Evolutionary conservation across 2,797 vertebrate species (phyloP).

Genomic region (Pteropus rufus): DNA sequence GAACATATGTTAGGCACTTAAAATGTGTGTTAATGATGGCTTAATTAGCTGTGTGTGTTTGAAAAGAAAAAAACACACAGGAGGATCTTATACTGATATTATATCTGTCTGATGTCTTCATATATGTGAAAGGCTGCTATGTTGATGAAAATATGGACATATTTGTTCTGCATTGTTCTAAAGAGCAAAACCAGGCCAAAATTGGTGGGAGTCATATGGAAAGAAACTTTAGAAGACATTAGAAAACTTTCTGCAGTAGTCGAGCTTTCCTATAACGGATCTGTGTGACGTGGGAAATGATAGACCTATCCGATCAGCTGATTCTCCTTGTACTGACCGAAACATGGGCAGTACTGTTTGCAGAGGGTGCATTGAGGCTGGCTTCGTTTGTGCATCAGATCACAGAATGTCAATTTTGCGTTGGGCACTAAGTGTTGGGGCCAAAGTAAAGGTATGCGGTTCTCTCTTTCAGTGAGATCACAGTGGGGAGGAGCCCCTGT

Average conservation of each 20-base stretch:
- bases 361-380: fast-evolving
- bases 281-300: fast-evolving
- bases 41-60: neutral
- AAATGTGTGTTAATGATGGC: neutral
- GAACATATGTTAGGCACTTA: neutral
- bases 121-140: neutral
- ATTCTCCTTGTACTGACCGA: neutral
- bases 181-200: neutral
- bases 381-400: neutral
- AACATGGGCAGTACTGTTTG: fast-evolving
- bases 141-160: neutral
- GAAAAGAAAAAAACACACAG: neutral
- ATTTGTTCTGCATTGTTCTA: neutral
- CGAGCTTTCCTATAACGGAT: neutral
- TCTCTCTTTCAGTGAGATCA: neutral
- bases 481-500: neutral
- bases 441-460: neutral
- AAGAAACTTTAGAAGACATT: neutral
- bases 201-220: neutral
- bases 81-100: neutral
- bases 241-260: neutral
- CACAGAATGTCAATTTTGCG: neutral
- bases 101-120: neutral
- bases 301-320: fast-evolving
- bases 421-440: neutral